Evolutionary conservation across 2,888 invertebrate genomes (phyloP).

Genomic region (Parnassius mnemosyne): DNA sequence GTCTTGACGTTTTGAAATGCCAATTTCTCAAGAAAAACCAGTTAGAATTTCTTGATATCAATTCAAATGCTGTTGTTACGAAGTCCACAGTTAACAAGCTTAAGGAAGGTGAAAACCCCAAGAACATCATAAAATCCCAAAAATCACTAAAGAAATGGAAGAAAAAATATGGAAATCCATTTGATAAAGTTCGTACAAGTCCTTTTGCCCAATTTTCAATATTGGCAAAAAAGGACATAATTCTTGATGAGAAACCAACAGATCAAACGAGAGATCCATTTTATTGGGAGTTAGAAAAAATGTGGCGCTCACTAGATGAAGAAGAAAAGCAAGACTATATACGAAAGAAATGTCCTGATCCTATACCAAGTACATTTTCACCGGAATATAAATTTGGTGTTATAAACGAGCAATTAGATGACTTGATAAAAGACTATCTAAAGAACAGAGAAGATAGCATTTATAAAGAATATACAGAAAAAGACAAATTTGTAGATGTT

Average conservation of each 20-base stretch:
- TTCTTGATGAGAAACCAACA: conserved; percentile 63
- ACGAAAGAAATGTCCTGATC: conserved; percentile 85
- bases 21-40: conserved; percentile 90
- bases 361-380: conserved; percentile 84
- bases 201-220: conserved; percentile 82
- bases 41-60: conserved; percentile 90
- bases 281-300: conserved; percentile 81
- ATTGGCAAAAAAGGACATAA: conserved; percentile 70
- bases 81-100: conserved; percentile 79
- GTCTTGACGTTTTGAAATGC: conserved; percentile 92
- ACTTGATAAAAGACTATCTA: conserved; percentile 82
- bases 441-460: conserved; percentile 58
- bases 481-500: conserved; percentile 82
- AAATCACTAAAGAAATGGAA: conserved; percentile 84
- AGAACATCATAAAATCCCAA: conserved; percentile 75
- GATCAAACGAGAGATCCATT: conserved; percentile 81
- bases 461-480: conserved; percentile 55
- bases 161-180: conserved; percentile 73
- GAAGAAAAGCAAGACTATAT: conserved; percentile 80
- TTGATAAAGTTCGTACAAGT: conserved; percentile 69
- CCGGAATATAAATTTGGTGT: conserved; percentile 91
- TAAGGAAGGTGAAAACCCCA: conserved; percentile 76
- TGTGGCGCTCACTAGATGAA: conserved; percentile 83
- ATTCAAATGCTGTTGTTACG: conserved; percentile 84
- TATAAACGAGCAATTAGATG: conserved; percentile 89